Conservation (phyloP, 2,888 invertebrate genomes). For the Agrypnus murinus region DNA sequence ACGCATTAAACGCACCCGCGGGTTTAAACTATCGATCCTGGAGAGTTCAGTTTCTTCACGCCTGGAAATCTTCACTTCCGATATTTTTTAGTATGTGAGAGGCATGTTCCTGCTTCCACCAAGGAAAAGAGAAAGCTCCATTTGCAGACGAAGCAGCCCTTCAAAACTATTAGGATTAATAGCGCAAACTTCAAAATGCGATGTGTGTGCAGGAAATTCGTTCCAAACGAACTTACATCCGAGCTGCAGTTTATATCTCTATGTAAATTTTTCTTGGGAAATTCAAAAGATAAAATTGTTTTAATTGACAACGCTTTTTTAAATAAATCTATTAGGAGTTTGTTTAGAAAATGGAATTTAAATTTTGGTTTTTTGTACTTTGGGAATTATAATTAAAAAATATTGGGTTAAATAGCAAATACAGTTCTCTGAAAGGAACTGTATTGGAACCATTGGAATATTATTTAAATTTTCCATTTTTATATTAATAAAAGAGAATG, state of each 20-base stretch:
- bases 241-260: conserved; percentile 10
- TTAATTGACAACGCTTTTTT: too few relatives aligned
- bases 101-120: conserved; percentile 22
- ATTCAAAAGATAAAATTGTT: too few relatives aligned
- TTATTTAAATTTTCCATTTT: too few relatives aligned
- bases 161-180: conserved; percentile 31
- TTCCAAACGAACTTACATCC: not conserved
- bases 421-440: too few relatives aligned
- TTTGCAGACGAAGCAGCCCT: conserved; percentile 35
- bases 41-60: conserved; percentile 38
- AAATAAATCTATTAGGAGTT: too few relatives aligned
- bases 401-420: too few relatives aligned
- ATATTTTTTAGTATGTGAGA: conserved; percentile 33
- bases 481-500: too few relatives aligned
- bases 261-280: too few relatives aligned
- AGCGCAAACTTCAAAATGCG: conserved; percentile 32
- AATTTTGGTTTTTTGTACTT: too few relatives aligned
- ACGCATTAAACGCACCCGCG: conserved; percentile 67
- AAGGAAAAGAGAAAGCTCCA: conserved; percentile 24
- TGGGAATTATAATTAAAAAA: too few relatives aligned
- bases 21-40: conserved; percentile 69
- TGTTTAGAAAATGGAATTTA: too few relatives aligned
- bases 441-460: too few relatives aligned
- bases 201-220: conserved; percentile 24
- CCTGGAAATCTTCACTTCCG: conserved; percentile 46